Conservation (phyloP, 1,140 invertebrate species). For the Luehdorfia chinensis region DNA sequence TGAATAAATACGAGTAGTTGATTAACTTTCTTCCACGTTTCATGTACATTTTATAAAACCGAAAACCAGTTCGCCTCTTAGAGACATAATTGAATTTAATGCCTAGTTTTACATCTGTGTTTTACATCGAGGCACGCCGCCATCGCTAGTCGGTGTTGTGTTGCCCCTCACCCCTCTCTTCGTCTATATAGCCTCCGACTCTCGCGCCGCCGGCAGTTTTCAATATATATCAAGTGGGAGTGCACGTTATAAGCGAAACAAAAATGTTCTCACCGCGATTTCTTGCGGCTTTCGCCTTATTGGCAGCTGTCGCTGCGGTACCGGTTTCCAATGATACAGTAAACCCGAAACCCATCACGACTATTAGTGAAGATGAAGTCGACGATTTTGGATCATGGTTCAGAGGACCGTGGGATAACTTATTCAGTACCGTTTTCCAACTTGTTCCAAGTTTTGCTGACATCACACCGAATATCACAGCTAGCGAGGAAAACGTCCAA, state of each 20-base stretch:
- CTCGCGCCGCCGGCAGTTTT: slow-evolving; percentile 57
- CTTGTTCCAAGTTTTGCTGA: slow-evolving; percentile 60
- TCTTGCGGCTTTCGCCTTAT: slow-evolving; percentile 39
- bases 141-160: slow-evolving; percentile 48
- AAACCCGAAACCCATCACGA: slow-evolving; percentile 40
- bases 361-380: slow-evolving; percentile 46
- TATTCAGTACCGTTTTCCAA: slow-evolving; percentile 55
- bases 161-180: slow-evolving; percentile 46
- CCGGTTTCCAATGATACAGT: slow-evolving; percentile 40
- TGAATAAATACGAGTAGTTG: too few species aligned
- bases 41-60: too few species aligned
- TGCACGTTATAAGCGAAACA: slow-evolving; percentile 38
- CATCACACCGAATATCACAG: slow-evolving; percentile 50
- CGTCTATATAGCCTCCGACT: slow-evolving; percentile 61
- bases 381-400: slow-evolving; percentile 52
- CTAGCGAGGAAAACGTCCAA: slow-evolving; percentile 57
- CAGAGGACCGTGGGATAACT: slow-evolving; percentile 43
- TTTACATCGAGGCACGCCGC: slow-evolving; percentile 25
- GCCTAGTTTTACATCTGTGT: too few species aligned
- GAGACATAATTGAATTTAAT: too few species aligned
- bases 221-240: slow-evolving; percentile 33
- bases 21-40: too few species aligned
- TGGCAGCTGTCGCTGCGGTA: slow-evolving; percentile 42
- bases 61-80: too few species aligned
- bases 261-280: slow-evolving; percentile 55